Conservation (phyloP, 2,797 vertebrate species). For the Trachurus trachurus region DNA sequence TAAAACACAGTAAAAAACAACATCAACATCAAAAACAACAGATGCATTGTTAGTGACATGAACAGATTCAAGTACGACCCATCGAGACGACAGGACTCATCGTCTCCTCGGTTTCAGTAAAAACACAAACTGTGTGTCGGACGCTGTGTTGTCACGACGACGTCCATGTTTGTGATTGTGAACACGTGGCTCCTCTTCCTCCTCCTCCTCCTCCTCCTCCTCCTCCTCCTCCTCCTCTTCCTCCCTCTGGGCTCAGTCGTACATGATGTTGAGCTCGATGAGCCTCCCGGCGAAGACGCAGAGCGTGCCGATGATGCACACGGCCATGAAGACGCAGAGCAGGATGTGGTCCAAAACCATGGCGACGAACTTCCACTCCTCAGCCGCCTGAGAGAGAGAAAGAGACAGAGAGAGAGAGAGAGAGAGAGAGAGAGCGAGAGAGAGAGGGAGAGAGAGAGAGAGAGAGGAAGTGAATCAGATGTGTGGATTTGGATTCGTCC, state of each 20-base stretch:
- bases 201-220: too few species aligned
- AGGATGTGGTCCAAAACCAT: slow-evolving; percentile 98
- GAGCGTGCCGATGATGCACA: slow-evolving; percentile 94
- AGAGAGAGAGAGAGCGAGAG: too few species aligned
- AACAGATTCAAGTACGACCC: slow-evolving; percentile 61
- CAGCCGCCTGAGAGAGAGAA: slow-evolving; percentile 88
- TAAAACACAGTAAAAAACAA: slow-evolving; percentile 46
- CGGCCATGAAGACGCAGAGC: slow-evolving; percentile 95
- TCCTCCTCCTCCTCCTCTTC: too few species aligned
- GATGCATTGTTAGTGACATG: slow-evolving; percentile 33
- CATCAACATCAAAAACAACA: slow-evolving; percentile 4
- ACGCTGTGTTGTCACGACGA: not conserved
- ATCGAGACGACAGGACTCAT: slow-evolving; percentile 12
- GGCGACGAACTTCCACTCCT: slow-evolving; percentile 98
- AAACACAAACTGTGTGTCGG: not conserved
- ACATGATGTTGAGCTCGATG: slow-evolving; percentile 93
- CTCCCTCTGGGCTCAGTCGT: slow-evolving; percentile 14
- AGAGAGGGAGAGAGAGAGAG: slow-evolving; percentile 8
- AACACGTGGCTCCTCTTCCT: too few species aligned
- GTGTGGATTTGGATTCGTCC: not conserved
- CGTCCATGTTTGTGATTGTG: not conserved
- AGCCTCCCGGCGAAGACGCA: slow-evolving; percentile 95
- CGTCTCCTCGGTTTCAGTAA: slow-evolving; percentile 16
- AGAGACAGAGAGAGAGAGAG: not conserved
- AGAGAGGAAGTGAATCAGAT: not conserved